Conservation (phyloP, 2,113 vertebrate species). For the Riparia riparia region DNA sequence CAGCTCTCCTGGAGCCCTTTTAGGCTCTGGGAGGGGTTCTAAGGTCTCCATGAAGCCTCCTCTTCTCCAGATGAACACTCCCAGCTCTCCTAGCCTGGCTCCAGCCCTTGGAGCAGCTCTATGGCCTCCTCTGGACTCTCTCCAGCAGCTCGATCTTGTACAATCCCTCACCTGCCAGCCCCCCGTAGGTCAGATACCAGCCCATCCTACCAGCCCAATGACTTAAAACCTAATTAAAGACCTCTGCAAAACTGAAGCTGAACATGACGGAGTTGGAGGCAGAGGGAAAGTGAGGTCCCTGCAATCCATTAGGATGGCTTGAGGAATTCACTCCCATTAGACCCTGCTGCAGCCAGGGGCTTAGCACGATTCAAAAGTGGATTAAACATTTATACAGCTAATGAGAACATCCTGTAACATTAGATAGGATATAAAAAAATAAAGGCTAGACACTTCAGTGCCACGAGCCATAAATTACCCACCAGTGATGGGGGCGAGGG, state of each 20-base stretch:
- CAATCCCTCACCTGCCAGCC: background rate
- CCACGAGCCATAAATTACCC: constrained; percentile 5
- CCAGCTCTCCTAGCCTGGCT: background rate
- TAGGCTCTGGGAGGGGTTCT: background rate
- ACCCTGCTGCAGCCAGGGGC: constrained; percentile 5
- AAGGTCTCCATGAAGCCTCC: background rate
- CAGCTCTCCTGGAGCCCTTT: background rate
- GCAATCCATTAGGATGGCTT: constrained; percentile 24
- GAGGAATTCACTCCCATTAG: constrained; percentile 46
- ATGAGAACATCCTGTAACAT: constrained; percentile 70
- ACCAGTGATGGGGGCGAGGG: too few relatives aligned
- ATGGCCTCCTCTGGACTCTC: rapidly evolving
- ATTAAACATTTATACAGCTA: constrained; percentile 68
- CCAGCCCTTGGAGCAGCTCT: too few relatives aligned
- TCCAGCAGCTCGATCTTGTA: background rate
- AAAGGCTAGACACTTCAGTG: constrained; percentile 60
- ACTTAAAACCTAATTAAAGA: background rate
- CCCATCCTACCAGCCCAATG: background rate
- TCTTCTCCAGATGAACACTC: background rate
- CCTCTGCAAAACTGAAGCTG: background rate
- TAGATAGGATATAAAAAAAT: constrained; percentile 64
- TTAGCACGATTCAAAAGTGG: constrained; percentile 22
- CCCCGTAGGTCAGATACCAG: background rate
- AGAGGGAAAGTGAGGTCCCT: constrained; percentile 46
- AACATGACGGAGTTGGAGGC: background rate